These are phyloP conservation scores for Cephus cinctus DNA, from an alignment of 1,140 invertebrate species.

Conservation along the genomic window DNA sequence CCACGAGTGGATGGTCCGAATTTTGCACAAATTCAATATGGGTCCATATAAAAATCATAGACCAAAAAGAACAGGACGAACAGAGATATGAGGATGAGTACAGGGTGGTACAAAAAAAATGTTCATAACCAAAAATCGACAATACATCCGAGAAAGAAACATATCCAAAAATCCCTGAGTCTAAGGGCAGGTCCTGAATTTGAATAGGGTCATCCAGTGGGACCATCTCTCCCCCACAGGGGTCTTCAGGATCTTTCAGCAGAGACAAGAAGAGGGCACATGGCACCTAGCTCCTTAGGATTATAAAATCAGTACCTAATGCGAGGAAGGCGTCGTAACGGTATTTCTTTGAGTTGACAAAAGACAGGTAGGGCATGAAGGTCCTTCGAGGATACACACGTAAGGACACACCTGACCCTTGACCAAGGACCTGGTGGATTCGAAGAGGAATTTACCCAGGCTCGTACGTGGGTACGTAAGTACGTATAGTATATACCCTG, in stretches of 20 bases:
- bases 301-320: conserved; percentile 48
- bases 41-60: no score
- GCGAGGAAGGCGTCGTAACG: conserved; percentile 35
- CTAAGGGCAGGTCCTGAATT: no score
- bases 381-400: conserved; percentile 1
- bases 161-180: no score
- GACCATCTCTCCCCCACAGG: no score
- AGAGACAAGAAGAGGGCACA: conserved; percentile 18
- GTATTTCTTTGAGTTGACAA: conserved; percentile 28
- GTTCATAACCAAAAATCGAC: conserved; percentile 6
- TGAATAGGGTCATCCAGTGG: no score
- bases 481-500: not conserved
- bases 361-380: conserved; percentile 26
- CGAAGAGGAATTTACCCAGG: not conserved
- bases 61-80: no score
- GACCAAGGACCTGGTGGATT: not conserved
- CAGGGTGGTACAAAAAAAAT: conserved; percentile 8
- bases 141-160: conserved; percentile 7
- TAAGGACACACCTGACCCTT: conserved; percentile 12
- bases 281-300: conserved; percentile 28
- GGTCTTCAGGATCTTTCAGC: no score
- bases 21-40: no score
- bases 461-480: not conserved
- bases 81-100: no score
- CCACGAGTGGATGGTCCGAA: no score